Evolutionary conservation across 1,140 invertebrate species (phyloP).

Genomic region (Drosophila orena): DNA sequence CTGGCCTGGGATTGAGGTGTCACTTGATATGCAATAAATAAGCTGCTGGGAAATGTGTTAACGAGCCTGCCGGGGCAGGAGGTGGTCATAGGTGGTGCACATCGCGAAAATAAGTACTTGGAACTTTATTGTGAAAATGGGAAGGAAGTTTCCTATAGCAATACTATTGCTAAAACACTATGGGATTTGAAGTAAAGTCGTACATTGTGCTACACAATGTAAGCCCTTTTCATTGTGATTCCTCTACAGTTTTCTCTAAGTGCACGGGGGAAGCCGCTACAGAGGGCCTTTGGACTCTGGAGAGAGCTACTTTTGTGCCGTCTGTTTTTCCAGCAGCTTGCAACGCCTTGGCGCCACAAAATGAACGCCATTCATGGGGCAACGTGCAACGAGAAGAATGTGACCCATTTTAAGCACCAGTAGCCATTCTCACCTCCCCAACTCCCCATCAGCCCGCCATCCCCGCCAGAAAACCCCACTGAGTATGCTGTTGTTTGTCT

Average conservation of each 20-base stretch:
- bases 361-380: constrained; percentile 69
- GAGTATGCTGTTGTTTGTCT: constrained; percentile 56
- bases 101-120: not conserved
- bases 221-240: too few relatives aligned
- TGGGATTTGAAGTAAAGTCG: too few relatives aligned
- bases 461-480: constrained; percentile 1
- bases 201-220: too few relatives aligned
- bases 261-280: constrained; percentile 12
- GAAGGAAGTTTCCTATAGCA: too few relatives aligned
- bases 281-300: constrained; percentile 22
- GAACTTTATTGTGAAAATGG: too few relatives aligned
- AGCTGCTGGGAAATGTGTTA: constrained; percentile 77
- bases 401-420: constrained; percentile 70
- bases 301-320: constrained; percentile 62
- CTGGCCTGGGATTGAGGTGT: constrained; percentile 58
- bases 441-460: not conserved
- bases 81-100: constrained; percentile 19
- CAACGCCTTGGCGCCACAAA: constrained; percentile 68
- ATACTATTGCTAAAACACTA: too few relatives aligned
- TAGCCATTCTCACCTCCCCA: constrained; percentile 29
- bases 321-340: constrained; percentile 43
- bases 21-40: constrained; percentile 80
- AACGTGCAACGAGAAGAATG: constrained; percentile 65
- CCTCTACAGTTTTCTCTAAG: not conserved
- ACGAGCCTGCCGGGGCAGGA: constrained; percentile 51